Evolutionary conservation across 2,888 invertebrate species (phyloP).

Genomic region (Poecilus cupreus): DNA sequence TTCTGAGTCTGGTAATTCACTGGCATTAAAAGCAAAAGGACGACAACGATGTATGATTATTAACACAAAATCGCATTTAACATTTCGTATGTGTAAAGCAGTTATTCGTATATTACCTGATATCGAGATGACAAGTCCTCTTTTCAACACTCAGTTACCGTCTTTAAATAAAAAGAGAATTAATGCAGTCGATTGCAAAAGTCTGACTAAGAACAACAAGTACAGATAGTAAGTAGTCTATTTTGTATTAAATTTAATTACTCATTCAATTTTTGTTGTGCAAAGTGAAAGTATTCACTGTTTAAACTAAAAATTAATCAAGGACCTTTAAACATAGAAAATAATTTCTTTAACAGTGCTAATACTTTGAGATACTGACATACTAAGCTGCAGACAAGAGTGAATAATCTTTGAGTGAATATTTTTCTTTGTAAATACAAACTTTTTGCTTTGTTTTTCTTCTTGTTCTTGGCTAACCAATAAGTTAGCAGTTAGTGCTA

Average conservation of each 20-base stretch:
- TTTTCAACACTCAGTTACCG: conserved; percentile 72
- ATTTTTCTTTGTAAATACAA: too few species aligned
- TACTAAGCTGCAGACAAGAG: too few species aligned
- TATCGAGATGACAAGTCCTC: conserved; percentile 76
- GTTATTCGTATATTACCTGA: conserved; percentile 83
- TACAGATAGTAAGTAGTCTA: conserved; percentile 69
- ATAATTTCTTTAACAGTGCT: too few species aligned
- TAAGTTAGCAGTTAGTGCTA: too few species aligned
- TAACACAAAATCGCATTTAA: conserved; percentile 68
- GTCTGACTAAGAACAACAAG: conserved; percentile 67
- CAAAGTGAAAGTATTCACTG: too few species aligned
- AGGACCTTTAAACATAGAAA: too few species aligned
- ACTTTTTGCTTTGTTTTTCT: too few species aligned
- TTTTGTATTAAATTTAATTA: conserved; percentile 64
- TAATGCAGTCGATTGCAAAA: conserved; percentile 66
- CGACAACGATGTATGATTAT: conserved; percentile 83
- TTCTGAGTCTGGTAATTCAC: conserved; percentile 75
- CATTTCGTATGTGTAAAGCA: conserved; percentile 74
- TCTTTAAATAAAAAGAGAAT: conserved; percentile 72
- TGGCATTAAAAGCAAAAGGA: conserved; percentile 82
- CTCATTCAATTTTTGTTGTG: too few species aligned
- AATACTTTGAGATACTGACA: too few species aligned
- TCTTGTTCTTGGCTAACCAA: too few species aligned
- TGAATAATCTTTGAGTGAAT: too few species aligned
- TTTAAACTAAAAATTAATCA: too few species aligned